These are phyloP conservation scores for Anas capensis DNA, from an alignment of 2,797 vertebrate genomes.

Conservation along the genomic window DNA sequence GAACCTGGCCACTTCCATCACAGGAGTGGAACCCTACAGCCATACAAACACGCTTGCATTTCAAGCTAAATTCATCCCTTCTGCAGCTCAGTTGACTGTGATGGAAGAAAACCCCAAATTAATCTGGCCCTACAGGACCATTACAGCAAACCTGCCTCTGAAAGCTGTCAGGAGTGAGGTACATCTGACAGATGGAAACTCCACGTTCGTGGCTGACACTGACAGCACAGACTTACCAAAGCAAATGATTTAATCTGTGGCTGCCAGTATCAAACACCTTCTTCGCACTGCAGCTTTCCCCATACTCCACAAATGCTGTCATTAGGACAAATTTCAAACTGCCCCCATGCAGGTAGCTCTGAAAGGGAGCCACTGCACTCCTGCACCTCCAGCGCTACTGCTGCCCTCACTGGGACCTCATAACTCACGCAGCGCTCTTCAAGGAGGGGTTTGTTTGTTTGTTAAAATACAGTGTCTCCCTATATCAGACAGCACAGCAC, in stretches of 20 bases:
- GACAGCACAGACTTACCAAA: neutral
- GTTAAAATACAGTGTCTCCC: neutral
- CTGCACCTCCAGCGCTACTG: neutral
- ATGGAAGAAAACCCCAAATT: conserved; percentile 20
- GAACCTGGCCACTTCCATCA: neutral
- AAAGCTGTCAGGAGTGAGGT: neutral
- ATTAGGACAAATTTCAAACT: neutral
- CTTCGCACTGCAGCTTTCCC: neutral
- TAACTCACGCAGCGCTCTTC: neutral
- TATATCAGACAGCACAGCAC: neutral
- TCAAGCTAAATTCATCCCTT: neutral
- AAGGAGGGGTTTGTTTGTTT: neutral
- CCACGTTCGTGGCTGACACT: neutral
- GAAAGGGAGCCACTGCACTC: neutral
- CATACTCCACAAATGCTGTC: neutral
- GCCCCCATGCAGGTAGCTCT: neutral
- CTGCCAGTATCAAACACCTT: neutral
- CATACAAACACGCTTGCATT: neutral
- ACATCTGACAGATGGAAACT: neutral
- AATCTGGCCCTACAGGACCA: neutral
- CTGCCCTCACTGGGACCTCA: neutral
- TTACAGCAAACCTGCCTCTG: neutral
- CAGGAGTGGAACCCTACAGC: neutral
- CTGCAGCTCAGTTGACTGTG: neutral
- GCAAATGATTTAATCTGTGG: neutral